phyloP scores from a whole-genome alignment of 2,113 vertebrate genomes.

The Pluvialis apricaria region DNA sequence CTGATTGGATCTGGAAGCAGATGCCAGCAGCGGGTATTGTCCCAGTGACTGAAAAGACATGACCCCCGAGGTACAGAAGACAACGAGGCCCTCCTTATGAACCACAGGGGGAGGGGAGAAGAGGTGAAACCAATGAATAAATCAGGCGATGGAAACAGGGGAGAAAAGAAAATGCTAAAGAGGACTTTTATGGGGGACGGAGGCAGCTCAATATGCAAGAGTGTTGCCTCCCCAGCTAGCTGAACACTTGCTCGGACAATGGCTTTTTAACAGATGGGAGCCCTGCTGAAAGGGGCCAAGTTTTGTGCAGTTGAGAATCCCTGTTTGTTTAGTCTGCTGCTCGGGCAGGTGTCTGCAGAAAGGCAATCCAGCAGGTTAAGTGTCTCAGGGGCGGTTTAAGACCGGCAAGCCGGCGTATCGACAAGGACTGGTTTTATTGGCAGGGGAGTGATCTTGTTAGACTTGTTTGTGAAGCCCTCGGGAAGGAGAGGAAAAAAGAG shows the following conservation, averaged over 20 bases:
- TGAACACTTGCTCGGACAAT: conserved; percentile 88
- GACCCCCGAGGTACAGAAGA: conserved; percentile 79
- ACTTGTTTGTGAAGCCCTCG: not conserved
- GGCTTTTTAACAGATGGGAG: conserved; percentile 96
- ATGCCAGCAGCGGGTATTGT: conserved; percentile 84
- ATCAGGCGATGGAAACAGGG: conserved; percentile 89
- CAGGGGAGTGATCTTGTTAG: not conserved
- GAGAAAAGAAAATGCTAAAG: conserved; percentile 91
- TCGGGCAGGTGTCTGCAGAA: conserved; percentile 86
- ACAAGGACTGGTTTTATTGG: conserved; percentile 43
- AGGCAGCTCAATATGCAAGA: conserved; percentile 71
- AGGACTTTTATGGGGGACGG: conserved; percentile 80
- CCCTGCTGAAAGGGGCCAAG: conserved; percentile 78
- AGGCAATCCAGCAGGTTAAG: conserved; percentile 73
- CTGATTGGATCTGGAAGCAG: conserved; percentile 87
- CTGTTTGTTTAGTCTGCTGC: conserved; percentile 84
- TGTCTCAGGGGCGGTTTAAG: conserved; percentile 56
- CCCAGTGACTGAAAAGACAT: conserved; percentile 85
- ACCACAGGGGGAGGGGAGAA: conserved; percentile 80
- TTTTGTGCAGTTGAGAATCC: conserved; percentile 81
- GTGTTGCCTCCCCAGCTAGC: conserved; percentile 74
- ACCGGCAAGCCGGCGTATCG: conserved; percentile 17
- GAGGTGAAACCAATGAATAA: conserved; percentile 99
- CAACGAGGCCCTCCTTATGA: conserved; percentile 80
- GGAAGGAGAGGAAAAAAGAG: not conserved